Conservation (phyloP, 2,797 vertebrate genomes). For the Peromyscus attwateri region DNA sequence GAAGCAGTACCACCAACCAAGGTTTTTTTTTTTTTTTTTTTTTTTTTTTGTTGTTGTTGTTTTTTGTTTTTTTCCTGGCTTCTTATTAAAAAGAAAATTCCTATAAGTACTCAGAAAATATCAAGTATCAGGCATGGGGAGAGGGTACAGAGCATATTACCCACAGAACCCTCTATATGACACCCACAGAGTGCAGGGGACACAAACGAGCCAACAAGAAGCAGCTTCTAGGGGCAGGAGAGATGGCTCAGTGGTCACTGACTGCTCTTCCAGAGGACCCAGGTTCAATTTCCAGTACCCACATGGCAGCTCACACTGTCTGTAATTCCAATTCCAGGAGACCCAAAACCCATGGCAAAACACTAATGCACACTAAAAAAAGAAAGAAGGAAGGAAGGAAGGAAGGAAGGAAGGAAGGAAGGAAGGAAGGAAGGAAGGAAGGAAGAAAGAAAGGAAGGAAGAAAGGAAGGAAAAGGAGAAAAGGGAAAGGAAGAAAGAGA, state of each 20-base stretch:
- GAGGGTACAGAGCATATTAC: too few species aligned
- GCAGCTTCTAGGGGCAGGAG: background rate
- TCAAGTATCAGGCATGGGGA: background rate
- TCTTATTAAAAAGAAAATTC: background rate
- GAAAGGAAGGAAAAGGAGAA: too few species aligned
- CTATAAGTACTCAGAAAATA: background rate
- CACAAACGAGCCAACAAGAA: background rate
- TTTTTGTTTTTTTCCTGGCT: background rate
- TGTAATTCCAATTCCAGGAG: background rate
- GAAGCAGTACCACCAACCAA: background rate
- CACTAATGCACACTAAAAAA: background rate
- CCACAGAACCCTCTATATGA: background rate
- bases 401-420: too few species aligned
- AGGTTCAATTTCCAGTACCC: background rate
- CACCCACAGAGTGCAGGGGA: accelerated
- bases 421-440: background rate
- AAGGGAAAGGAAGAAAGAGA: accelerated
- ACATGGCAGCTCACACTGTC: background rate
- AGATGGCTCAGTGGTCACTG: background rate
- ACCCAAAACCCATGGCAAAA: background rate
- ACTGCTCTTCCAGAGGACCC: background rate
- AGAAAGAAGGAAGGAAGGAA: background rate
- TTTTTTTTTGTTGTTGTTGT: too few species aligned
- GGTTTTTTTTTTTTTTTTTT: background rate
- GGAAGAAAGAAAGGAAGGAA: too few species aligned